Evolutionary conservation across 2,888 invertebrate genomes (phyloP), one percentile per base, ranked within the genome.

Genomic region (Acleris sparsana): DNA sequence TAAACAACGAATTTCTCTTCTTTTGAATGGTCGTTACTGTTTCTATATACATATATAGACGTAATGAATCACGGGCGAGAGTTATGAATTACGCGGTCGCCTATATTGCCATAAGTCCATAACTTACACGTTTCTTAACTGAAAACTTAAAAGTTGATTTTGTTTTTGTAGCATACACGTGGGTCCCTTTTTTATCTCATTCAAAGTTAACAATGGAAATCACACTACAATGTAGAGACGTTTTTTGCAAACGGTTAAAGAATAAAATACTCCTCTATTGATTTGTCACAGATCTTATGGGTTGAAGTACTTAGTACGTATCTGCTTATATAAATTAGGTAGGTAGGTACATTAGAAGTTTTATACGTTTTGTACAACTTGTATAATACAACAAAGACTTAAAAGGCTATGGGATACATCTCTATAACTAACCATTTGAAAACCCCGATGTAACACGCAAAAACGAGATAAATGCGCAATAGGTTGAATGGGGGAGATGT

Each of bases 1-100:
- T 66, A 66, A 48, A 62, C 61, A 46, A 62, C 39, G 22, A 60
- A 65, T 61, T 61, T 65, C 63, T 63, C 60, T 64, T 53, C 25
- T 60, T 49, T 49, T 60, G 44, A 60, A 51, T 60, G 18, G 29
- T 0, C 49, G 16, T 51, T 17, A 51, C n/a, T 25, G 22, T 56
- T 56, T 16, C 9, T 33, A 53, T 33, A 33, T 33, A 9, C n/a
- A 22, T 44, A 11, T 39, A 53, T 20, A 22, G 56, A 20, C 22
- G 20, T 43, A 18, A 44, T 57, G 46, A 57, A 17, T 46, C 57
- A 57, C 57, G n/a, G 46, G 13, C n/a, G 17, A 25, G n/a, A 17
- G 25, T 46, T 46, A 46, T 46, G 46, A 46, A 46, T 17, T 46
- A 46, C 46, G 46, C 6, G 7, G 16, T 7, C n/a, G 46, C 46